phyloP scores from a whole-genome alignment of 2,113 vertebrate genomes.

The Coracopsis vasa region DNA sequence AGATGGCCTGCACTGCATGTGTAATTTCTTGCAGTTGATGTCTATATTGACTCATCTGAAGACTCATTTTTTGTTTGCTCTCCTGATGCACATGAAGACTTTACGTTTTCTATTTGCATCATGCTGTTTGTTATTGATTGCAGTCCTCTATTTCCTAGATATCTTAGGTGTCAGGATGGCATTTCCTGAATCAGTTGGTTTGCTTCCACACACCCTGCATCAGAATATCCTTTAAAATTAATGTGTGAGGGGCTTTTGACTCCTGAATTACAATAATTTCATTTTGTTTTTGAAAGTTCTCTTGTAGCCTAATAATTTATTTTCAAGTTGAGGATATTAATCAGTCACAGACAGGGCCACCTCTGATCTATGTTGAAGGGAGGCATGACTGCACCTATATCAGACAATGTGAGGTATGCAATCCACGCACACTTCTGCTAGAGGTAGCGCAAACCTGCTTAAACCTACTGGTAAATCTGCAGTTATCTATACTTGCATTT shows the following conservation, averaged over 20 bases:
- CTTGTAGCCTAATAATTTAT: background rate
- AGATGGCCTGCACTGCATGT: background rate
- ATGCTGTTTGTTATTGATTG: background rate
- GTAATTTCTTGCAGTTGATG: background rate
- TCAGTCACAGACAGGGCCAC: background rate
- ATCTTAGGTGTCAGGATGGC: background rate
- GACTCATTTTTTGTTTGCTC: background rate
- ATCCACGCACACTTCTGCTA: background rate
- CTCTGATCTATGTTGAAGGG: background rate
- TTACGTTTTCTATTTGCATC: background rate
- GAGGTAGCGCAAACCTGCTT: background rate
- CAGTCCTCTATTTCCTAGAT: background rate
- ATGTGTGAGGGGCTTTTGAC: background rate
- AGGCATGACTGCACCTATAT: background rate
- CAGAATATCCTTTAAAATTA: background rate
- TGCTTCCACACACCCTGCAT: background rate
- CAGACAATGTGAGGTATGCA: rapidly evolving
- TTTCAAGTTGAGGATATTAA: background rate
- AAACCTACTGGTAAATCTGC: background rate
- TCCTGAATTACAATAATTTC: background rate
- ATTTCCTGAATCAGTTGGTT: background rate
- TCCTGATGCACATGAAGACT: background rate
- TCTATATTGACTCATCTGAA: background rate
- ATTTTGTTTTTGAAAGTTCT: background rate
- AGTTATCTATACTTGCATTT: background rate